Conservation (phyloP, 2,888 invertebrate genomes). For the Nemoura dubitans region DNA sequence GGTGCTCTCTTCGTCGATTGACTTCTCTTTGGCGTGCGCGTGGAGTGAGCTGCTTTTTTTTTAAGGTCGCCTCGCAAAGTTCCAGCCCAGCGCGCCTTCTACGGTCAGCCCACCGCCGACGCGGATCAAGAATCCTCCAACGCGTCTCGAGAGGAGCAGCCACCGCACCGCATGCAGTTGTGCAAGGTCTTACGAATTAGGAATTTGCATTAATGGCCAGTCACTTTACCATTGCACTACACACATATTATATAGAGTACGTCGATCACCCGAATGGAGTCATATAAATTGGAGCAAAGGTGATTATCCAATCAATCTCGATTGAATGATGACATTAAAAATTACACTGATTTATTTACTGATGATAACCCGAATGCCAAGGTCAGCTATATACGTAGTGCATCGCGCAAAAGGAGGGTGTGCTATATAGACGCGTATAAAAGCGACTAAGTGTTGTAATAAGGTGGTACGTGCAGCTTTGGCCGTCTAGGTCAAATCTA, state of each 20-base stretch:
- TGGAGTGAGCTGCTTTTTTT: background rate
- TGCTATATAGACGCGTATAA: too few species aligned
- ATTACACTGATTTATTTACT: slow-evolving; percentile 12
- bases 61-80: background rate
- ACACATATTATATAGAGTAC: too few species aligned
- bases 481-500: background rate
- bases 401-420: background rate
- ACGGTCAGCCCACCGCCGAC: background rate
- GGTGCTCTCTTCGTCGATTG: background rate
- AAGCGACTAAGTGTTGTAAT: background rate
- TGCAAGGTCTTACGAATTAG: background rate
- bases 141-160: background rate
- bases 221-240: background rate
- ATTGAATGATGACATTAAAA: slow-evolving; percentile 12
- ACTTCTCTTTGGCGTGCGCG: background rate
- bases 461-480: background rate
- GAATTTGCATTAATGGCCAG: background rate
- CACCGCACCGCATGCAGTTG: background rate
- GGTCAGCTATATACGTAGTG: background rate
- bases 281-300: background rate
- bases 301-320: slow-evolving; percentile 12
- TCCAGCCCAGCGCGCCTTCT: background rate
- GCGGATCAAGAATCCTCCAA: background rate
- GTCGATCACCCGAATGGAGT: background rate
- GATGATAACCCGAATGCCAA: background rate